phyloP scores from a whole-genome alignment of 2,113 vertebrate genomes.

The Neotragus moschatus region DNA sequence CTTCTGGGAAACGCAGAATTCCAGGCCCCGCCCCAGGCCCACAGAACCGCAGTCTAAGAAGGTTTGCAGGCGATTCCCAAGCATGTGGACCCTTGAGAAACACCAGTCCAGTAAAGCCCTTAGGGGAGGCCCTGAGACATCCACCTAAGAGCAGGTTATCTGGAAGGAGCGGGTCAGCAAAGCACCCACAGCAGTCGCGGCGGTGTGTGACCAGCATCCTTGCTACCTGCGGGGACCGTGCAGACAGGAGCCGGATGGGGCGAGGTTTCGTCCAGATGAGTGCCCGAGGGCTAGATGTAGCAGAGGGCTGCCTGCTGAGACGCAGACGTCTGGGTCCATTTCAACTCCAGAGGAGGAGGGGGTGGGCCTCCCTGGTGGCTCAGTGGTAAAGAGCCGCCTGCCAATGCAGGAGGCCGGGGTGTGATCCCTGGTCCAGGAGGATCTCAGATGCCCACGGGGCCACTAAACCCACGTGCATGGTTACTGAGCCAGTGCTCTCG shows the following conservation, averaged over 20 bases:
- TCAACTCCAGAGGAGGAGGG: background rate
- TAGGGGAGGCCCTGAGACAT: background rate
- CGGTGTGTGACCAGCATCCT: background rate
- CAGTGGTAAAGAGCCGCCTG: background rate
- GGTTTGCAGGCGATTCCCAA: background rate
- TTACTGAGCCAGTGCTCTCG: background rate
- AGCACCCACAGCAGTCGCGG: background rate
- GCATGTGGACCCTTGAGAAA: background rate
- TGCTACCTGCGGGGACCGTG: no score
- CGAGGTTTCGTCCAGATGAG: background rate
- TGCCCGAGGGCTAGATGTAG: background rate
- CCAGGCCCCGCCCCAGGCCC: background rate
- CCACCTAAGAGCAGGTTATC: background rate
- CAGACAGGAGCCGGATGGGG: rapidly evolving
- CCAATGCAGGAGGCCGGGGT: background rate
- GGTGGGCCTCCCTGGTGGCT: background rate
- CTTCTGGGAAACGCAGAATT: background rate
- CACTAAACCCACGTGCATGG: rapidly evolving
- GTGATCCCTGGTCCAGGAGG: background rate
- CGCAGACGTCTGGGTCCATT: background rate
- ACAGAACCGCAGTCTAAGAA: background rate
- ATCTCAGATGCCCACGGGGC: background rate
- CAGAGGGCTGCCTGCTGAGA: background rate
- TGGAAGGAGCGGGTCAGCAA: background rate
- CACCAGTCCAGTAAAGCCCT: background rate